Evolutionary conservation across 2,113 vertebrate genomes (phyloP), one percentile per base, ranked within the genome.

Genomic region (Theristicus caerulescens): DNA sequence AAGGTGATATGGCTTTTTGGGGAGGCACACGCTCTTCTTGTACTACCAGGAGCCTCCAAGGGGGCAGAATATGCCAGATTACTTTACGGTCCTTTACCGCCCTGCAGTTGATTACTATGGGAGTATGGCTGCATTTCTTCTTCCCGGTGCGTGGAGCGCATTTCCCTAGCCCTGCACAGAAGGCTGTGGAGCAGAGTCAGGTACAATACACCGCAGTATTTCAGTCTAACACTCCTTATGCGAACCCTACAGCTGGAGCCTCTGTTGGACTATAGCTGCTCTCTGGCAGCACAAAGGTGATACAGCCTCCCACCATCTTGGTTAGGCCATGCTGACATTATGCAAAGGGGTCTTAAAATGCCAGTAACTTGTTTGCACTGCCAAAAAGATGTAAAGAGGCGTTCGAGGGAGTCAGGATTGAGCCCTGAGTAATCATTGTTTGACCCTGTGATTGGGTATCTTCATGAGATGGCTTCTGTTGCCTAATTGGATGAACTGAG

Each of bases 401-500:
- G 0, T 47, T 55, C 0, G 11, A 71, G 52, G 34, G 77, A 17
- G 13, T 64, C 27, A 64, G 84, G 78, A 91, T 52, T 15, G 54
- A 87, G 73, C 81, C 81, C 73, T 21, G 65, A 72, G 65, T 31
- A 22, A 52, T 62, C 91, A 24, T 2, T 14, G 1, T 46, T 72
- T 82, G 66, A 73, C 74, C 78, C 62, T 73, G 16, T 3, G 51
- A 29, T 15, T 44, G 19, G 81, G 36, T 81, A 38, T 17, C 89
- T 83, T 66, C 84, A 44, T 6, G 49, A 73, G 58, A 54, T 51
- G 90, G 40, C 80, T 93, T 85, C 81, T 94, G 88, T 47, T 94
- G 88, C 82, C 76, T 96, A 78, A 83, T 84, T 83, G 88, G 94
- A 94, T 58, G 78, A 96, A 79, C 54, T 62, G 84, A 95, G 91